phyloP scores from a whole-genome alignment of 1,140 invertebrate species.

The Sminthurides bifidus region DNA sequence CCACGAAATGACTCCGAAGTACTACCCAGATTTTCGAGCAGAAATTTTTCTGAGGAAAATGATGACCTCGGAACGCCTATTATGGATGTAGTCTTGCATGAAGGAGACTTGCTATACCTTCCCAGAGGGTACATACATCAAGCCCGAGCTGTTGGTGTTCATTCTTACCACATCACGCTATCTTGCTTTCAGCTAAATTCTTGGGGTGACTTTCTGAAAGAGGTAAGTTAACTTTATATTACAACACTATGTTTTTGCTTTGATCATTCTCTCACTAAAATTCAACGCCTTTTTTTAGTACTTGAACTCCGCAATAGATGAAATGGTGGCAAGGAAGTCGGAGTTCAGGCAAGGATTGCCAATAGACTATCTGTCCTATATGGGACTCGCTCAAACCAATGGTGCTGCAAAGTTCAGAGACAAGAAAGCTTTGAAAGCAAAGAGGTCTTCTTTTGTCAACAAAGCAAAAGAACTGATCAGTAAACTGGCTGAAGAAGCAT shows the following conservation, averaged over 20 bases:
- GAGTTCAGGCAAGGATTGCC: constrained; percentile 70
- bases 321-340: constrained; percentile 55
- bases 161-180: constrained; percentile 86
- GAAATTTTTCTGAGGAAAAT: constrained; percentile 54
- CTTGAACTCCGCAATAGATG: constrained; percentile 51
- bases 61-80: constrained; percentile 68
- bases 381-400: constrained; percentile 59
- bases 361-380: constrained; percentile 55
- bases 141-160: constrained; percentile 57
- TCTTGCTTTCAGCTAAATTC: constrained; percentile 83
- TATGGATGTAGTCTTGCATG: constrained; percentile 63
- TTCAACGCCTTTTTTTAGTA: constrained; percentile 18
- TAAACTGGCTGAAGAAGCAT: constrained; percentile 46
- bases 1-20: constrained; percentile 49
- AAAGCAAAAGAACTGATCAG: constrained; percentile 50
- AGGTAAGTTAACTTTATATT: constrained; percentile 37
- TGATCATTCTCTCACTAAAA: too few relatives aligned
- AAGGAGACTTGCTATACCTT: constrained; percentile 82
- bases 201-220: constrained; percentile 77
- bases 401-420: constrained; percentile 37
- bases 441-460: constrained; percentile 44
- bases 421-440: constrained; percentile 36
- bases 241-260: neutral
- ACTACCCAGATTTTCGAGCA: constrained; percentile 67
- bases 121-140: constrained; percentile 76